Percentiles rank a stretch among this genome's conserved stretches.
These are phyloP conservation scores for Bryconaethiops microstoma DNA, from an alignment of 2,797 vertebrate genomes.

Conservation along the genomic window DNA sequence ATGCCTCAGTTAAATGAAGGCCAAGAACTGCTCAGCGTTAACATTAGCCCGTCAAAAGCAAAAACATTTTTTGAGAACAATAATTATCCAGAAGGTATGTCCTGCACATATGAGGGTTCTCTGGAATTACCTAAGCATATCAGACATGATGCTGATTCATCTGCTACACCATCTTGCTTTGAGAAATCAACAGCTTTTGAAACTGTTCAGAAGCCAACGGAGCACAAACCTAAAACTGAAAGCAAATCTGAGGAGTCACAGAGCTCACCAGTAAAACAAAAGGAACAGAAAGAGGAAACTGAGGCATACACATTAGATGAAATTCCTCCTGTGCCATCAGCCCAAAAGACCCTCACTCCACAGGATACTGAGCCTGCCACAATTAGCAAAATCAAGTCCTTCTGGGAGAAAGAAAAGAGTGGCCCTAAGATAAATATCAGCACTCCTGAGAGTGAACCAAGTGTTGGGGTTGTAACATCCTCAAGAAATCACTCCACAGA, in stretches of 20 bases:
- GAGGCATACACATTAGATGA: neutral
- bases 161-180: neutral
- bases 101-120: neutral
- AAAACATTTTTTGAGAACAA: neutral
- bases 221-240: slow-evolving; percentile 11
- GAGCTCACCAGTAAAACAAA: slow-evolving; percentile 6
- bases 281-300: neutral
- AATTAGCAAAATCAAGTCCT: slow-evolving; percentile 60
- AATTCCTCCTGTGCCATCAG: slow-evolving; percentile 33
- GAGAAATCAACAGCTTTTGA: slow-evolving; percentile 27
- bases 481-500: slow-evolving; percentile 2
- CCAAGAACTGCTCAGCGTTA: slow-evolving; percentile 24
- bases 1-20: slow-evolving; percentile 18
- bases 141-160: neutral
- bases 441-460: slow-evolving; percentile 41
- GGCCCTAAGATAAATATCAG: slow-evolving; percentile 38
- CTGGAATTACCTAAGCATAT: slow-evolving; percentile 5
- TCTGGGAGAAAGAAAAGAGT: slow-evolving; percentile 66
- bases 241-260: neutral
- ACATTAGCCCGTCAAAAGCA: neutral
- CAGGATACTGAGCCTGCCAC: slow-evolving; percentile 53
- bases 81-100: neutral
- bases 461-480: slow-evolving; percentile 20
- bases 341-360: slow-evolving; percentile 46
- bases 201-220: neutral